Conservation (phyloP, 2,888 invertebrate species). For the Seira ritae region DNA sequence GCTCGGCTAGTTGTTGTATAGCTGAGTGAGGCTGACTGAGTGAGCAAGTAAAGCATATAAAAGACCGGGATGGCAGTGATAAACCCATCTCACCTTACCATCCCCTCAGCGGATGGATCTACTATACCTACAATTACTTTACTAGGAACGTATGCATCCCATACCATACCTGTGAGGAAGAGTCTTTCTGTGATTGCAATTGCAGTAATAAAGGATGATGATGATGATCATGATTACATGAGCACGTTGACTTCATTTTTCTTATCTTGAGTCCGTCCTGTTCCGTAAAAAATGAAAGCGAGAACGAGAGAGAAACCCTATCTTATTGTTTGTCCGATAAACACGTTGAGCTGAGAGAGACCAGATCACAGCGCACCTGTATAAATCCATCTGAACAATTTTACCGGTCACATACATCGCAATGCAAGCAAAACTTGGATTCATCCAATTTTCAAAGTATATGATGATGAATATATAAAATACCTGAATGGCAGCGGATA, state of each 20-base stretch:
- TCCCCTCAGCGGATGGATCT: not conserved
- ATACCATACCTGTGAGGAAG: not conserved
- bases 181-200: slow-evolving; percentile 2
- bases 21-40: not conserved
- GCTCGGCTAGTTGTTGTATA: too few species aligned
- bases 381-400: not conserved
- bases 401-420: slow-evolving; percentile 9
- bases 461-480: not conserved
- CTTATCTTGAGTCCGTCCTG: slow-evolving; percentile 18
- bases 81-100: slow-evolving; percentile 14
- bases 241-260: slow-evolving; percentile 24
- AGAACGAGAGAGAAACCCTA: slow-evolving; percentile 8
- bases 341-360: not conserved
- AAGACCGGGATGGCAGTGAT: not conserved
- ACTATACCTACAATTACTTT: too few species aligned
- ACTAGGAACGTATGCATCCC: not conserved
- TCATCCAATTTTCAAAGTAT: not conserved
- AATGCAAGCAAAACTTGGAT: not conserved
- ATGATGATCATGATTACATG: slow-evolving; percentile 16
- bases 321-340: slow-evolving; percentile 15
- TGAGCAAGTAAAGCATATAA: not conserved
- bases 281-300: slow-evolving; percentile 22
- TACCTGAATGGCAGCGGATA: slow-evolving; percentile 12
- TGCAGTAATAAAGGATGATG: slow-evolving; percentile 21
- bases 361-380: not conserved